A percentile compares a stretch with the other conserved stretches of the same genome.
Evolutionary conservation across 2,797 vertebrate genomes (phyloP).

Genomic region (Zonotrichia albicollis): DNA sequence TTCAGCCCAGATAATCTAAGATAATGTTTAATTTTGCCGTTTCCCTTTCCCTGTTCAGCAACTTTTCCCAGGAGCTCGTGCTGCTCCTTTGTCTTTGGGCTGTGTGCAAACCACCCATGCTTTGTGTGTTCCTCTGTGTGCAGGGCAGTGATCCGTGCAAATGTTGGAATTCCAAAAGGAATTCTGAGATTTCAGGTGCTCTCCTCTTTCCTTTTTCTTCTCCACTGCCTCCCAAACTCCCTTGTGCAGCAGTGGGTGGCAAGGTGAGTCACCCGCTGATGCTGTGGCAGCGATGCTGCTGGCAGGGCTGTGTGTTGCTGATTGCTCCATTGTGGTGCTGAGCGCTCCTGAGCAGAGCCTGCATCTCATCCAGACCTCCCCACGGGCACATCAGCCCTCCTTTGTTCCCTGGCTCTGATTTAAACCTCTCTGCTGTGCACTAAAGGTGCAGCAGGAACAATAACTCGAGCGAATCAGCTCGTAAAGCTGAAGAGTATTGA

Average conservation of each 20-base stretch:
- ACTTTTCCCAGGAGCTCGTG: neutral
- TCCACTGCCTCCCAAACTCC: accelerated
- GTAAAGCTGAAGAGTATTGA: neutral
- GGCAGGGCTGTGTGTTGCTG: accelerated
- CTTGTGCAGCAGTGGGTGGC: neutral
- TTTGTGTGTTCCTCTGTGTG: accelerated
- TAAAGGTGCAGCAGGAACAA: neutral
- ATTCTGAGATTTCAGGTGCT: neutral
- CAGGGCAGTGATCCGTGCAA: neutral
- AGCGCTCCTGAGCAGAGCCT: neutral
- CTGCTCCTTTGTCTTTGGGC: neutral
- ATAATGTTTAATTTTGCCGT: neutral
- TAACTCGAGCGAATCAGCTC: neutral
- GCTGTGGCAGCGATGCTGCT: neutral
- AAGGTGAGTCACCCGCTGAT: neutral
- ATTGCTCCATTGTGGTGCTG: neutral
- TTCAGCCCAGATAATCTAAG: neutral
- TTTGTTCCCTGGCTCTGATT: neutral
- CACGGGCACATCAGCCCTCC: neutral
- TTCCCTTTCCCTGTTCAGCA: neutral
- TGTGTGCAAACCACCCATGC: neutral
- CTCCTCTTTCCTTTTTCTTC: neutral
- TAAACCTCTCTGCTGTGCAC: neutral
- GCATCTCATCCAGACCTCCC: neutral
- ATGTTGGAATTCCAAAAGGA: neutral